These are phyloP conservation scores for Cephus spinipes DNA, from an alignment of 2,888 invertebrate genomes.

Conservation along the genomic window DNA sequence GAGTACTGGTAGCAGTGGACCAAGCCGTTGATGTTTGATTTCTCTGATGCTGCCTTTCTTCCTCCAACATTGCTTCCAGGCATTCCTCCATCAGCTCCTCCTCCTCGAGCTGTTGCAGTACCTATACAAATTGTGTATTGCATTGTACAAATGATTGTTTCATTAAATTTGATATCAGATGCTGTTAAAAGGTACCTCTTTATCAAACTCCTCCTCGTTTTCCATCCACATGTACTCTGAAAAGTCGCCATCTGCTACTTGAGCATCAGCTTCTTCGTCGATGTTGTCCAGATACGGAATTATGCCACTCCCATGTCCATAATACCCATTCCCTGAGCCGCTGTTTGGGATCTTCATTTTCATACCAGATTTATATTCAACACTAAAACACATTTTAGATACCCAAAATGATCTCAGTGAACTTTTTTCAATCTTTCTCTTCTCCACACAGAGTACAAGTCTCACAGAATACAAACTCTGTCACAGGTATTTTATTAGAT, in stretches of 20 bases:
- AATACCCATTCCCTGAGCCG: conserved; percentile 64
- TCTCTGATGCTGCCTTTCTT: conserved; percentile 70
- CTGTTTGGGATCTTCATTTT: conserved; percentile 66
- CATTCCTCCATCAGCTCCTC: conserved; percentile 91
- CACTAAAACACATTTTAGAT: conserved; percentile 26
- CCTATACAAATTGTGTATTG: conserved; percentile 68
- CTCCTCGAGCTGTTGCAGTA: conserved; percentile 86
- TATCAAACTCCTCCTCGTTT: conserved; percentile 92
- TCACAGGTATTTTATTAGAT: neutral
- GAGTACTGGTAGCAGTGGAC: conserved; percentile 55
- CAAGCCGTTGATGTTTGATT: conserved; percentile 60
- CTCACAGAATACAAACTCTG: too few species aligned
- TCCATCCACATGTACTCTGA: conserved; percentile 97
- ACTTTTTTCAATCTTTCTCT: neutral
- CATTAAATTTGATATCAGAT: conserved; percentile 13
- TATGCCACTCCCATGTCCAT: conserved; percentile 61
- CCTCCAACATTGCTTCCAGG: conserved; percentile 85
- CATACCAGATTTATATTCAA: conserved; percentile 49
- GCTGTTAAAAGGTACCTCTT: conserved; percentile 73
- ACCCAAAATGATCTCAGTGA: neutral
- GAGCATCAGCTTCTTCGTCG: conserved; percentile 62
- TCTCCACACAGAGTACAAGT: neutral
- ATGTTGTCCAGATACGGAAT: conserved; percentile 56
- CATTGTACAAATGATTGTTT: conserved; percentile 10
- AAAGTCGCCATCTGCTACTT: conserved; percentile 77